These are phyloP conservation scores for Prunella strophiata DNA, from an alignment of 2,797 vertebrate genomes.

Conservation along the genomic window DNA sequence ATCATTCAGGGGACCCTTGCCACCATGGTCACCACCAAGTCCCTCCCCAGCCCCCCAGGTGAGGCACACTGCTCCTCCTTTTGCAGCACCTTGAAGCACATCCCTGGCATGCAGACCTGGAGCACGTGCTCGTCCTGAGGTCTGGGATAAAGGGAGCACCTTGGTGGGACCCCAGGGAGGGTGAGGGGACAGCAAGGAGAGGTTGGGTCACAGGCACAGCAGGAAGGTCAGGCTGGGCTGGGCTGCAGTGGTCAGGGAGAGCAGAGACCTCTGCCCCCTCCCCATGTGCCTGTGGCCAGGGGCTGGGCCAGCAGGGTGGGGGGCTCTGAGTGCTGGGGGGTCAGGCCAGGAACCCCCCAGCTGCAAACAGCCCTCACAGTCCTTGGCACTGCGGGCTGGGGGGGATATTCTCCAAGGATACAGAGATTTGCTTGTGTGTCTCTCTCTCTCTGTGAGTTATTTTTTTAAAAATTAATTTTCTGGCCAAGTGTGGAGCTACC, in stretches of 20 bases:
- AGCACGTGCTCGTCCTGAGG: fast-evolving
- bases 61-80: not conserved
- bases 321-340: not conserved
- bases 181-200: not conserved
- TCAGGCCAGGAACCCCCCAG: not conserved
- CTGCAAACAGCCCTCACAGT: fast-evolving
- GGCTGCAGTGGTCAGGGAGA: not conserved
- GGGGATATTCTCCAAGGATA: not conserved
- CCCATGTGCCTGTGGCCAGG: fast-evolving
- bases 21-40: not conserved
- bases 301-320: not conserved
- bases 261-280: not conserved
- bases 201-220: too few relatives aligned
- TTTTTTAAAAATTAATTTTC: not conserved
- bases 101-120: fast-evolving
- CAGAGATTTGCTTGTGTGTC: not conserved
- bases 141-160: not conserved
- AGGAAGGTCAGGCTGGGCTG: not conserved
- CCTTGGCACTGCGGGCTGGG: fast-evolving
- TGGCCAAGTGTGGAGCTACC: not conserved
- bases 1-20: too few relatives aligned
- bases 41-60: not conserved
- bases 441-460: not conserved
- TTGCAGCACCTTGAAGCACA: not conserved
- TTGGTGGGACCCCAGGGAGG: fast-evolving